These are phyloP conservation scores for Cacoxenus indagator DNA, from an alignment of 2,888 invertebrate genomes.

Conservation along the genomic window DNA sequence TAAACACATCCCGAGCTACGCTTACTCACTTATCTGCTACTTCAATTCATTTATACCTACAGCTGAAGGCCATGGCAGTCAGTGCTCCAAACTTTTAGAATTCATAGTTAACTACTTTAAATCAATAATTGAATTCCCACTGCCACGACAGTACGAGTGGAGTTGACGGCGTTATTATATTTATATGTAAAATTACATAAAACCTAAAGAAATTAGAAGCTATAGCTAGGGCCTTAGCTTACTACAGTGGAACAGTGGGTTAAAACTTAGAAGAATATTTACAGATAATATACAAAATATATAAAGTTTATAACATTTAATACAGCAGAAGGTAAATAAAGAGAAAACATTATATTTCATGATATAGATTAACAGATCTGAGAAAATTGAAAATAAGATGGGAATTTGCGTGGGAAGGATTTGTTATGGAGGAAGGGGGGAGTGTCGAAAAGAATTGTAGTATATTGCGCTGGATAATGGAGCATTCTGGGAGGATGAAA, in stretches of 20 bases:
- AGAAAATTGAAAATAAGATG: no score
- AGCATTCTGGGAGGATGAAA: background rate
- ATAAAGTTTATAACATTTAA: background rate
- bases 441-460: background rate
- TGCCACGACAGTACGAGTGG: no score
- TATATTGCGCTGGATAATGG: background rate
- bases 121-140: no score
- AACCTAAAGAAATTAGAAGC: background rate
- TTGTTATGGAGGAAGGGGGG: background rate
- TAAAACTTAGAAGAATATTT: background rate
- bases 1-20: no score
- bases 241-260: background rate
- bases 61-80: no score
- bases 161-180: no score
- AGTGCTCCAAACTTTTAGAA: no score
- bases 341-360: background rate
- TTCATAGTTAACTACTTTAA: no score
- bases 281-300: background rate
- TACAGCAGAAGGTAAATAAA: background rate
- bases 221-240: background rate
- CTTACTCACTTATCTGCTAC: no score
- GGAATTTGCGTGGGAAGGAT: no score
- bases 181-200: background rate
- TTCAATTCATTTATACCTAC: no score
- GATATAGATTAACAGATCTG: background rate